A percentile compares a stretch with the other conserved stretches of the same genome.
Conservation (phyloP, 2,113 vertebrate species). For the Albula glossodonta region DNA sequence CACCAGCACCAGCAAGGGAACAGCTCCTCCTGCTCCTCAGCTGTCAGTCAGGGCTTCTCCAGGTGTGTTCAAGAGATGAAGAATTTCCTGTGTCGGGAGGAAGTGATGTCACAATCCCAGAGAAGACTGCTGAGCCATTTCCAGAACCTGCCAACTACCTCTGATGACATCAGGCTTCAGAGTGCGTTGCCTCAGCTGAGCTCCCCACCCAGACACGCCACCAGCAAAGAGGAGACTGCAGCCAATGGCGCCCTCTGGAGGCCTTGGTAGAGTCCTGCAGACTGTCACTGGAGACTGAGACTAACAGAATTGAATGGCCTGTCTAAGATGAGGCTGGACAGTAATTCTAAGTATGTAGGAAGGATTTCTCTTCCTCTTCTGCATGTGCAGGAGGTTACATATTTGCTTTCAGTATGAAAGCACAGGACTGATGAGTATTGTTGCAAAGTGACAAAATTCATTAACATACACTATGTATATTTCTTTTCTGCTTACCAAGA, state of each 20-base stretch:
- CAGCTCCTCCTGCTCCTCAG: conserved; percentile 45
- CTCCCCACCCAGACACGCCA: conserved; percentile 51
- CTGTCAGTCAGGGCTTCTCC: conserved; percentile 46
- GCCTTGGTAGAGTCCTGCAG: conserved; percentile 63
- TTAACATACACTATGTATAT: too few species aligned
- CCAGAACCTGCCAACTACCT: conserved; percentile 52
- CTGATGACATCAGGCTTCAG: conserved; percentile 21
- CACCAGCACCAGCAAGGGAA: conserved; percentile 17
- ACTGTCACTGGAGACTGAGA: conserved; percentile 4
- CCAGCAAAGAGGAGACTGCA: conserved; percentile 46
- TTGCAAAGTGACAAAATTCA: neutral
- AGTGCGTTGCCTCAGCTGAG: conserved; percentile 42
- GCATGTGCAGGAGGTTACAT: conserved; percentile 28
- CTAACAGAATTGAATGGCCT: conserved; percentile 9
- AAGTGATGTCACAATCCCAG: conserved; percentile 56
- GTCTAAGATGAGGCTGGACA: conserved; percentile 10
- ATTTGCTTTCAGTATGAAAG: neutral
- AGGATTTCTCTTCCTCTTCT: conserved; percentile 27
- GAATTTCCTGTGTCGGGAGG: conserved; percentile 49
- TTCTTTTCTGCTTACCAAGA: neutral
- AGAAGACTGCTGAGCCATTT: conserved; percentile 62
- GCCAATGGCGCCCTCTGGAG: conserved; percentile 62
- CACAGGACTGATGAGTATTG: neutral
- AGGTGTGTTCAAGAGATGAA: conserved; percentile 36
- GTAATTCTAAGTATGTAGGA: conserved; percentile 45